phyloP scores from a whole-genome alignment of 2,113 vertebrate genomes.

The Carassius auratus region DNA sequence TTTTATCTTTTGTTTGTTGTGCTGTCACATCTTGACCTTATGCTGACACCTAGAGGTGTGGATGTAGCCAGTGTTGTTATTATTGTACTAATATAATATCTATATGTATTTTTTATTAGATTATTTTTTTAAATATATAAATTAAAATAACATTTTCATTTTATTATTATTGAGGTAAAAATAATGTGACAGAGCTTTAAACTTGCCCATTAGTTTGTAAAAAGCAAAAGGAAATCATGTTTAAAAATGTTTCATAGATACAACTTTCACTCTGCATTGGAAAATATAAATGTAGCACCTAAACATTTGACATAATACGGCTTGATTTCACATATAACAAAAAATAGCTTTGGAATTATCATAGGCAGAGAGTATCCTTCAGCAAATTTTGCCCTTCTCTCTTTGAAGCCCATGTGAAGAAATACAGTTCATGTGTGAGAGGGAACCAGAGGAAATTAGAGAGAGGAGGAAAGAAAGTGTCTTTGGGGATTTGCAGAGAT shows the following conservation, averaged over 20 bases:
- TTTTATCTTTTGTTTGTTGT: too few relatives aligned
- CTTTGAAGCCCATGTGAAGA: conserved; percentile 10
- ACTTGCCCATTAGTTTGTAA: too few relatives aligned
- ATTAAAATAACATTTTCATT: too few relatives aligned
- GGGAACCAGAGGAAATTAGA: neutral
- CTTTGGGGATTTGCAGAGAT: conserved; percentile 33
- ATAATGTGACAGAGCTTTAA: too few relatives aligned
- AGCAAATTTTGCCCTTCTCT: neutral
- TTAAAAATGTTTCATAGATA: neutral
- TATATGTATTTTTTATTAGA: too few relatives aligned
- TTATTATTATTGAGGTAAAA: too few relatives aligned
- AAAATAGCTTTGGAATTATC: neutral
- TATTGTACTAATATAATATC: too few relatives aligned
- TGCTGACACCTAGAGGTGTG: too few relatives aligned
- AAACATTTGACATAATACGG: neutral
- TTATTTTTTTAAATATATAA: too few relatives aligned
- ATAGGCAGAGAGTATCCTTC: neutral
- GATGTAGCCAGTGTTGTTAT: too few relatives aligned
- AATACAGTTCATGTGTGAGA: neutral
- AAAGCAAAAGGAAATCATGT: neutral
- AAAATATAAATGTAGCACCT: neutral
- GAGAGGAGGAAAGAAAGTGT: conserved; percentile 8
- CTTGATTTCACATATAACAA: neutral
- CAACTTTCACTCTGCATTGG: neutral
- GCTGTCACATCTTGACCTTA: too few relatives aligned